Evolutionary conservation across 2,888 invertebrate genomes (phyloP).

Genomic region (Cordilura impudica): DNA sequence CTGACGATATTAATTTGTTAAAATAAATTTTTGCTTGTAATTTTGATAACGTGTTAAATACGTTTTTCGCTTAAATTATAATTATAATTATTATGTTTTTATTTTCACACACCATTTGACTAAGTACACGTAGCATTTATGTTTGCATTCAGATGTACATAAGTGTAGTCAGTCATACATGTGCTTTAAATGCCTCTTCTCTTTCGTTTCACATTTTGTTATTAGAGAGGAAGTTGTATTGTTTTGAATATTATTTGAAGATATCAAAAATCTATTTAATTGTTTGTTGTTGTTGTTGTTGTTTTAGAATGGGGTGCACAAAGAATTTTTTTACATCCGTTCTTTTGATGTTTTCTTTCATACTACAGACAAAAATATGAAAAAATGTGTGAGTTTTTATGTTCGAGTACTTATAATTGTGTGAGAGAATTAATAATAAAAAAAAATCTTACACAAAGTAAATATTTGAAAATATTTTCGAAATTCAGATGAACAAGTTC

Average conservation of each 20-base stretch:
- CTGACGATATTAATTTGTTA: background rate
- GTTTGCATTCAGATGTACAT: constrained; percentile 15
- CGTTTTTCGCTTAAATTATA: constrained; percentile 46
- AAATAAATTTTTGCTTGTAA: constrained; percentile 31
- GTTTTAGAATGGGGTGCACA: constrained; percentile 31
- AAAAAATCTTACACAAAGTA: too few relatives aligned
- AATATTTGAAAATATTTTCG: background rate
- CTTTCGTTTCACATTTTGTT: constrained; percentile 3
- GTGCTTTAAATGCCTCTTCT: constrained; percentile 4
- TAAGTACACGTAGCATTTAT: too few relatives aligned
- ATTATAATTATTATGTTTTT: constrained; percentile 6
- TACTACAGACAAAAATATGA: background rate
- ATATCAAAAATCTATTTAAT: constrained; percentile 31
- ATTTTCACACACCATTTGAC: constrained; percentile 31
- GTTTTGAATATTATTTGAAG: constrained; percentile 27
- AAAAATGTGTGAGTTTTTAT: constrained; percentile 2
- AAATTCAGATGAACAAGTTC: background rate
- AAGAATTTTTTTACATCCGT: constrained; percentile 50
- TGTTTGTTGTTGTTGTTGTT: constrained; percentile 19
- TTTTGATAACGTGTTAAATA: constrained; percentile 54
- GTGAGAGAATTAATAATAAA: background rate
- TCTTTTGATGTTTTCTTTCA: constrained; percentile 34
- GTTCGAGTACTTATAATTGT: background rate
- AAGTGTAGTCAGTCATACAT: background rate
- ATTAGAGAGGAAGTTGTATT: constrained; percentile 52